These are phyloP conservation scores for Magallana angulata DNA, from an alignment of 1,140 invertebrate genomes.

Conservation along the genomic window DNA sequence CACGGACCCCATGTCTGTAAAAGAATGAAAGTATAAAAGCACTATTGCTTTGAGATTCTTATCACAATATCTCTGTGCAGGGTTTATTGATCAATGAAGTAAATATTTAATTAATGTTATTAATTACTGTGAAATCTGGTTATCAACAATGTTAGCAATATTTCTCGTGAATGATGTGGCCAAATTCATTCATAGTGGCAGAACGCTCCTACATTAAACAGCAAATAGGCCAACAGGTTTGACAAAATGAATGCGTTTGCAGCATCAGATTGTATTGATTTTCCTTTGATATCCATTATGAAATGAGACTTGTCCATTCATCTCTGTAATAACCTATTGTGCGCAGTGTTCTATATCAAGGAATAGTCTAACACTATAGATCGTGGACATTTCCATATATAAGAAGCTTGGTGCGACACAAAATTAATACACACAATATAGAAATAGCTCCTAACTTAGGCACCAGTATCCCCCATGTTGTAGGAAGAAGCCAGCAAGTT, in stretches of 20 bases:
- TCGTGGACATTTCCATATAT: not conserved
- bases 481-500: too few relatives aligned
- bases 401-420: not conserved
- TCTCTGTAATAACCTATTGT: slow-evolving; percentile 14
- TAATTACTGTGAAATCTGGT: too few relatives aligned
- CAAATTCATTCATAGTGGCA: not conserved
- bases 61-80: too few relatives aligned
- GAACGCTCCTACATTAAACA: not conserved
- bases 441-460: too few relatives aligned
- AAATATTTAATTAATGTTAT: too few relatives aligned
- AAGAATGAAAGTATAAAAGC: too few relatives aligned
- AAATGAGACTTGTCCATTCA: slow-evolving; percentile 28
- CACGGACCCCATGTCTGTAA: too few relatives aligned
- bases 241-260: not conserved
- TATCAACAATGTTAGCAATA: not conserved
- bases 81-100: too few relatives aligned
- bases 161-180: not conserved
- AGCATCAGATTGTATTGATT: slow-evolving; percentile 5
- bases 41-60: too few relatives aligned
- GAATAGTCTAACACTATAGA: not conserved
- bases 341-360: slow-evolving; percentile 1
- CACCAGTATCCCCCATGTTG: too few relatives aligned
- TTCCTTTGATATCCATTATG: not conserved
- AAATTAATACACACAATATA: not conserved
- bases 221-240: not conserved